Percentiles rank a stretch among this genome's conserved stretches.
phyloP scores from a whole-genome alignment of 1,140 invertebrate species.

The Tenebrio molitor region DNA sequence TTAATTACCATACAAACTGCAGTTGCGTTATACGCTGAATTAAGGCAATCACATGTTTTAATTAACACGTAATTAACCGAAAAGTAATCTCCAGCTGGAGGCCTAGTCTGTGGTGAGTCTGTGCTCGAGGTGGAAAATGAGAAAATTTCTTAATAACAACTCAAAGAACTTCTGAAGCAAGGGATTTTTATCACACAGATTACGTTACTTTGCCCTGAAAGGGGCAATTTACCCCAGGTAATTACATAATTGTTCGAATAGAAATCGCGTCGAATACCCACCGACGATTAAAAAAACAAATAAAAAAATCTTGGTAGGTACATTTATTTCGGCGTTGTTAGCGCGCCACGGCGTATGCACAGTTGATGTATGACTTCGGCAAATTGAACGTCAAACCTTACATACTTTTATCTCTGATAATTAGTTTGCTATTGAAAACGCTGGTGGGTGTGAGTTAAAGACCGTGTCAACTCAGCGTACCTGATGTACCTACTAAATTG shows the following conservation, averaged over 20 bases:
- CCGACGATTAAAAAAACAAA: no score
- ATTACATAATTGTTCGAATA: constrained; percentile 33
- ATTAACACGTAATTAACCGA: constrained; percentile 39
- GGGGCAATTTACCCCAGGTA: constrained; percentile 9
- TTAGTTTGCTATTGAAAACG: constrained; percentile 48
- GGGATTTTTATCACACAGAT: constrained; percentile 13
- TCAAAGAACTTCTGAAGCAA: no score
- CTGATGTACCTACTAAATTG: no score
- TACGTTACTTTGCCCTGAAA: constrained; percentile 1
- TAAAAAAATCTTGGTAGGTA: constrained; percentile 15
- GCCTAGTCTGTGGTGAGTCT: no score
- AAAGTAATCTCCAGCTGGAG: no score
- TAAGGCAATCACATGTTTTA: no score
- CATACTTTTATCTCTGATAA: constrained; percentile 48
- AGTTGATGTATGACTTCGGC: constrained; percentile 53
- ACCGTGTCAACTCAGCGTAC: constrained; percentile 50
- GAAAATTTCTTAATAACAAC: no score
- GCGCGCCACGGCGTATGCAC: constrained; percentile 4
- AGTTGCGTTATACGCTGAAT: background rate
- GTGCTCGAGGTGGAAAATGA: no score
- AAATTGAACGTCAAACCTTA: constrained; percentile 55
- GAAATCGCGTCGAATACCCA: constrained; percentile 12
- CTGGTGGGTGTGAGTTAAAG: constrained; percentile 44
- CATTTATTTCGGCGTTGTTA: constrained; percentile 39
- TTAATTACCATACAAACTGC: constrained; percentile 28